Percentiles rank a stretch among this genome's conserved stretches.
Evolutionary conservation across 2,888 invertebrate species (phyloP).

Genomic region (Ormyrus thymus): DNA sequence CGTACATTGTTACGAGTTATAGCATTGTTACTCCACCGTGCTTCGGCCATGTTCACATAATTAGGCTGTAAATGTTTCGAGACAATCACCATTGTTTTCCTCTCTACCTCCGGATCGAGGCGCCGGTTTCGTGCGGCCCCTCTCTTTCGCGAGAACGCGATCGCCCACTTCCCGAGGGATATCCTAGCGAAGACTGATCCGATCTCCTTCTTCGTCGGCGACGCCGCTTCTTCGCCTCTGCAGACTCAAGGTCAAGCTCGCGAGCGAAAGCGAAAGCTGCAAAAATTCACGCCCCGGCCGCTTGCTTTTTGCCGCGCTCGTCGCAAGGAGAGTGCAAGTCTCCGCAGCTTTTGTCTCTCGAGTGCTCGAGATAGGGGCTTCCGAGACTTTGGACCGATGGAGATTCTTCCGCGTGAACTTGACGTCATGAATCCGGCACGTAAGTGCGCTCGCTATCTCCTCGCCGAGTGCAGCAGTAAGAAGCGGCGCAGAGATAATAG

Average conservation of each 20-base stretch:
- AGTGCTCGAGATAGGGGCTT: not conserved
- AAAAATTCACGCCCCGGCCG: not conserved
- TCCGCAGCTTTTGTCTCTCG: too few relatives aligned
- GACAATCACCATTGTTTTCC: slow-evolving; percentile 75
- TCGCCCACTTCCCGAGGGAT: slow-evolving; percentile 48
- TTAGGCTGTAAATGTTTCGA: slow-evolving; percentile 75
- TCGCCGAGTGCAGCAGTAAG: too few relatives aligned
- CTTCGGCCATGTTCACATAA: slow-evolving; percentile 74
- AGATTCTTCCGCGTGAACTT: too few relatives aligned
- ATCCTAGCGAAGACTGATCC: slow-evolving; percentile 39
- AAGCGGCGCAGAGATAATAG: too few relatives aligned
- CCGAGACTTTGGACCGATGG: too few relatives aligned
- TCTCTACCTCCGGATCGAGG: slow-evolving; percentile 34
- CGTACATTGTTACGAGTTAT: slow-evolving; percentile 75
- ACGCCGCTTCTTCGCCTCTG: not conserved
- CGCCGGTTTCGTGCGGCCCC: slow-evolving; percentile 14
- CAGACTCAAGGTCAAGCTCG: slow-evolving; percentile 50
- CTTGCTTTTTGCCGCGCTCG: not conserved
- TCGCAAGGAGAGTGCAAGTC: too few relatives aligned
- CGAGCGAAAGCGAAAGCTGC: slow-evolving; percentile 50
- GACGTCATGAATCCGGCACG: too few relatives aligned
- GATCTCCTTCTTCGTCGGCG: slow-evolving; percentile 21
- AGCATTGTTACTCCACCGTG: slow-evolving; percentile 74
- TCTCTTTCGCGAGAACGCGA: not conserved
- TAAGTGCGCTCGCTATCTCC: not conserved